Base-by-base conservation (phyloP, 2,797 vertebrate species). In the Enteromius unitaeniatus region DNA sequence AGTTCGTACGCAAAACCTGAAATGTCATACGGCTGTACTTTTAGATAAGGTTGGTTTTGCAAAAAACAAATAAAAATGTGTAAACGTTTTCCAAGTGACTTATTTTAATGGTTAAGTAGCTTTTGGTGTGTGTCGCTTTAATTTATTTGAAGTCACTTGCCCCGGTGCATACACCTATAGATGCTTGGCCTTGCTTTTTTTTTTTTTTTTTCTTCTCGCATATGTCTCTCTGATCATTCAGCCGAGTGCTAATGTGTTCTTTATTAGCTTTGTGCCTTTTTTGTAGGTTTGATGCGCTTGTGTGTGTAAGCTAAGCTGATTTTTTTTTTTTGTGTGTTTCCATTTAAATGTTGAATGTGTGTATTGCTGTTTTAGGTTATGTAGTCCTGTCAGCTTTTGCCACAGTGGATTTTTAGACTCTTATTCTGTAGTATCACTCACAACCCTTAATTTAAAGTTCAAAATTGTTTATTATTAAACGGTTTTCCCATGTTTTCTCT, bases 121-220 rank as follows among this genome's bases (percentile, higher is more conserved):
- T 42, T 40, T 55, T 17, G 28, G 26, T 17, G 26, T 64, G 26
- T 17, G 26, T 17, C 6, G 23, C 28, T n/a, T 37, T 10, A 6
- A 9, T 37, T 37, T 34, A 31, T 14, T 40, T 45, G 2, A 64
- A 17, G 28, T 34, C 55, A 9, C 58, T 60, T 21, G 1, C 14
- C 55, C 45, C 3, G 13, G 3, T 11, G 8, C 14, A 68, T 74
- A 10, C 40, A 42, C 49, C 67, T 69, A 69, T 73, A 58, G 10
- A 37, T 6, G 21, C 21, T 53, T 47, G 28, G 69, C 28, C 69
- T 17, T 45, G 55, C 1, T 19, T 8, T 23, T 31, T 21, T 14
- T 0, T 3, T 1, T 6, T 1, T 10, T n/a, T 23, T 15, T 17
- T 0, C 1, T 1, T 14, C 14, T 23, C 2, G 0, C 21, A 13